Base-by-base conservation (phyloP, 2,888 invertebrate genomes). In the Acleris cristana region DNA sequence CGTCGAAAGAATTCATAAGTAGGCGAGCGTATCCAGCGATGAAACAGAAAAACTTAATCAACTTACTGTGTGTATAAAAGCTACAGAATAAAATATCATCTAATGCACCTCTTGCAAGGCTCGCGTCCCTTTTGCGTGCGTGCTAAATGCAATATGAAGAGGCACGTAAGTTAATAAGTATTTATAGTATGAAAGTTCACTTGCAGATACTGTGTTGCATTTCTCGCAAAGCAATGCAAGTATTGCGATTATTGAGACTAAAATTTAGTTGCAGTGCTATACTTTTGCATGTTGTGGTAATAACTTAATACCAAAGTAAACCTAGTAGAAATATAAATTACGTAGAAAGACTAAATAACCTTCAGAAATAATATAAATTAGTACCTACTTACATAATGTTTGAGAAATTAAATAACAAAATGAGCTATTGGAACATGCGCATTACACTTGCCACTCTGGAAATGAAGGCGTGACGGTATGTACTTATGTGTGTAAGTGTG, bases 1-100 rank as follows among this genome's bases (percentile, higher is more conserved):
- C 59, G 54, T 54, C 34, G 16, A 45, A 52, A 56, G 66, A 66
- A 66, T 66, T 19, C 48, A 62, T 34, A 62, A 66, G 55, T 61
- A 66, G 44, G 60, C 53, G 5, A 51, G 48, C 21, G 44, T 45
- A 57, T 52, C 2, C 6, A 14, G 16, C 51, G 21, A 57, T 52
- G 14, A 40, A 49, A 48, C 48, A 21, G 16, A 21, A 54, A 44
- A 48, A 54, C 18, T 58, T 48, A 53, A 53, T 54, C n/a, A 23
- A 23, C 14, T 23, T 18, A 19, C 21, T 56, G 12, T 45, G 57
- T 23, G 0, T 10, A 6, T 34, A 10, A 14, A 23, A 21, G 21
- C 57, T 55, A 7, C 40, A 21, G 14, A 18, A 12, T 10, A 34
- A 34, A 54, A 54, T 2, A 34, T 8, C 48, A 7, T 7, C 16